phyloP scores from a whole-genome alignment of 2,888 invertebrate genomes.

The Coleophora flavipennella region DNA sequence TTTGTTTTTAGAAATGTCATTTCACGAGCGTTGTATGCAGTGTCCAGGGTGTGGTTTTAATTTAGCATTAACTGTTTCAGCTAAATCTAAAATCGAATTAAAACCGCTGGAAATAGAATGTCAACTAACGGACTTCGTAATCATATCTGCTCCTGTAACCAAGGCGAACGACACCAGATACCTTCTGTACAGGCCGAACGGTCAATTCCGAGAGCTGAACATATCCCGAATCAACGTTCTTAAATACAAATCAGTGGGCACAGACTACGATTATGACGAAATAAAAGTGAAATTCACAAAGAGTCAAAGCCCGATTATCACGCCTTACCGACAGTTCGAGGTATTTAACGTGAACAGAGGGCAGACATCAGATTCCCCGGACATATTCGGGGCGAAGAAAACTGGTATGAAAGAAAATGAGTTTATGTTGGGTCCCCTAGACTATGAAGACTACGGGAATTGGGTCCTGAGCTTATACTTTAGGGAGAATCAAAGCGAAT shows the following conservation, averaged over 20 bases:
- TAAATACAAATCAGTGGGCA: constrained; percentile 3
- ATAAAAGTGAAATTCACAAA: constrained; percentile 9
- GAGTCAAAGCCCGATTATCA: constrained; percentile 13
- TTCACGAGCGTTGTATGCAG: no score
- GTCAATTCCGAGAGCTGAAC: constrained; percentile 28
- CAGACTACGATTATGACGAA: constrained; percentile 9
- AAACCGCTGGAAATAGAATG: constrained; percentile 27
- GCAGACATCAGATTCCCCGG: background rate
- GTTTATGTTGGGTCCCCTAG: constrained; percentile 45
- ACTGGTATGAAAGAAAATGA: constrained; percentile 28
- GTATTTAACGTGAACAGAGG: constrained; percentile 22
- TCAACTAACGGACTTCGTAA: constrained; percentile 31
- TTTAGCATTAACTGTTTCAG: no score
- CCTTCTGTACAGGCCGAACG: constrained; percentile 39
- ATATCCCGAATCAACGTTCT: constrained; percentile 13
- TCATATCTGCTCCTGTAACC: constrained; percentile 35
- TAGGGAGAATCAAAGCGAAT: constrained; percentile 26
- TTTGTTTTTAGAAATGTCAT: no score
- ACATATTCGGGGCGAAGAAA: constrained; percentile 17
- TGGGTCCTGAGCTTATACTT: constrained; percentile 48
- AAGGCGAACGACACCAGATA: constrained; percentile 22
- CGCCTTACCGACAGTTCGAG: constrained; percentile 17
- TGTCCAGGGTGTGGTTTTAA: no score
- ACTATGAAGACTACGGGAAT: constrained; percentile 44
- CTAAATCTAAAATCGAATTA: constrained; percentile 35